Conservation (phyloP, 2,888 invertebrate genomes). For the Petrolisthes manimaculis region DNA sequence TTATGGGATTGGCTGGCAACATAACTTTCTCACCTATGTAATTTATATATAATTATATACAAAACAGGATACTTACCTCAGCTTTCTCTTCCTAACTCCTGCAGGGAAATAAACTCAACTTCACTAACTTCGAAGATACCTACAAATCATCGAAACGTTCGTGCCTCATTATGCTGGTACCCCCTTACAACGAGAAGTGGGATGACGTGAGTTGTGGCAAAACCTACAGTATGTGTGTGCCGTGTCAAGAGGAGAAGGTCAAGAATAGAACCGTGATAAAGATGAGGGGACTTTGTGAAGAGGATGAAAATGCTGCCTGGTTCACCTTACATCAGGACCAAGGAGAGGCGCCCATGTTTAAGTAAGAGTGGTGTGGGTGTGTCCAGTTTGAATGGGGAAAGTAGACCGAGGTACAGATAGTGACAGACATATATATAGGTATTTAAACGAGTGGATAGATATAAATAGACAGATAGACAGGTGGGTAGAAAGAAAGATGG, state of each 20-base stretch:
- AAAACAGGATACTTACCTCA: background rate
- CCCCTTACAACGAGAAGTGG: conserved; percentile 26
- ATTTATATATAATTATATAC: background rate
- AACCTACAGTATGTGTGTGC: conserved; percentile 24
- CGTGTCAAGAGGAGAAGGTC: conserved; percentile 25
- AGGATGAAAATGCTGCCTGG: conserved; percentile 33
- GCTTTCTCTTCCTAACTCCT: background rate
- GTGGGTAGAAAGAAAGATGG: no score
- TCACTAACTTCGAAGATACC: conserved; percentile 11
- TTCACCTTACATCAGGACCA: conserved; percentile 16
- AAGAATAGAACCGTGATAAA: background rate
- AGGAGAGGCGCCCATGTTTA: background rate
- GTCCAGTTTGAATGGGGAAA: no score
- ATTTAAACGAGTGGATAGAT: background rate
- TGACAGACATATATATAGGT: background rate
- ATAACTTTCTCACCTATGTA: background rate
- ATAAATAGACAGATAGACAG: background rate
- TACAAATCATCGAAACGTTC: background rate
- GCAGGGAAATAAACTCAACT: conserved; percentile 12
- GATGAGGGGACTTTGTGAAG: conserved; percentile 35
- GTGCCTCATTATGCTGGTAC: conserved; percentile 13
- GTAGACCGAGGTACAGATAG: no score
- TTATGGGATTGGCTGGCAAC: no score
- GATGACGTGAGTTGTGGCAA: conserved; percentile 4
- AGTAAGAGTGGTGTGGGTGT: background rate